These are phyloP conservation scores for Crenuchus spilurus DNA, from an alignment of 2,797 vertebrate genomes.

Conservation along the genomic window DNA sequence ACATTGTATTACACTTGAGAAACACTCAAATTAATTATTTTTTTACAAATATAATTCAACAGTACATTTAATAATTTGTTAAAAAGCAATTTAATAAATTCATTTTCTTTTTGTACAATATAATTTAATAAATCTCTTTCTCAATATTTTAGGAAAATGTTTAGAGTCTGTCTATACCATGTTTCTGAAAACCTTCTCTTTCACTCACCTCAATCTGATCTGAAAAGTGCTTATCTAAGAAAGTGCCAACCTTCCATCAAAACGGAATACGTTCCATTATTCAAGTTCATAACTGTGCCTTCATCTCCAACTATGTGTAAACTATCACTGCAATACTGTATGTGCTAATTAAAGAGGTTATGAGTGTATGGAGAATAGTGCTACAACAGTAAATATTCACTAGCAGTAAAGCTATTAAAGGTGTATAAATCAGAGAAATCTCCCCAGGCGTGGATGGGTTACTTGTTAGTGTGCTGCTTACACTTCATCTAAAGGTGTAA, in stretches of 20 bases:
- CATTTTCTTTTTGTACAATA: too few relatives aligned
- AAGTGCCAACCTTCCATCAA: constrained; percentile 16
- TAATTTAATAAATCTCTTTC: too few relatives aligned
- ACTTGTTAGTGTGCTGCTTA: not conserved
- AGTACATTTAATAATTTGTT: too few relatives aligned
- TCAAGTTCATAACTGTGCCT: not conserved
- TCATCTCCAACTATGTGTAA: not conserved
- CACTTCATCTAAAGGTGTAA: constrained; percentile 38
- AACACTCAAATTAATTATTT: too few relatives aligned
- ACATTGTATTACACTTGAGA: too few relatives aligned
- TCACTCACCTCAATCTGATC: not conserved
- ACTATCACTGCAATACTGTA: not conserved
- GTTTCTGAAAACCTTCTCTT: not conserved
- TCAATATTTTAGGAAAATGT: too few relatives aligned
- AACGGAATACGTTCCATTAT: not conserved
- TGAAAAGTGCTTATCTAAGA: constrained; percentile 17
- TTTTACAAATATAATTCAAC: too few relatives aligned
- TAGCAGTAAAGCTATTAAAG: too few relatives aligned
- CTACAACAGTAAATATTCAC: too few relatives aligned
- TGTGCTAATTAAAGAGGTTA: not conserved
- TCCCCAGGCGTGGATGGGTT: not conserved
- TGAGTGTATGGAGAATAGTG: too few relatives aligned
- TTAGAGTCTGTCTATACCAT: too few relatives aligned
- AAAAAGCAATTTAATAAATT: too few relatives aligned
- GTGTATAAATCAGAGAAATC: not conserved